phyloP scores from a whole-genome alignment of 37 sponge, comb jelly and placozoan genomes.

The Cladorhizidae sp. region DNA sequence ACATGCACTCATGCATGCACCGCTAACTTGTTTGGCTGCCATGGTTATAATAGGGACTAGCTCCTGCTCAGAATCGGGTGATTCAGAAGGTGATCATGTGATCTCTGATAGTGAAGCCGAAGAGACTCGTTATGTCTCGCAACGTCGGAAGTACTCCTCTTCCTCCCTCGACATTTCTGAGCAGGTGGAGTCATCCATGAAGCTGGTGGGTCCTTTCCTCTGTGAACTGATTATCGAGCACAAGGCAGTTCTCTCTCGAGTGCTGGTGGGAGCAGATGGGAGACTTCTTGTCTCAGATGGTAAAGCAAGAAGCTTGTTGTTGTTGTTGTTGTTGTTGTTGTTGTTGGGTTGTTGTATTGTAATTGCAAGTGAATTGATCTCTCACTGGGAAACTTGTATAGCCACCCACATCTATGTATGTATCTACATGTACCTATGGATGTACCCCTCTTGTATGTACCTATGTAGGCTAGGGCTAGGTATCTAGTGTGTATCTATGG shows the following conservation, averaged over 20 bases:
- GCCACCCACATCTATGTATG: too few species aligned
- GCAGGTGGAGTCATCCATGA: slow-evolving; percentile 52
- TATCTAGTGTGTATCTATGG: too few species aligned
- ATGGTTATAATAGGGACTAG: too few species aligned
- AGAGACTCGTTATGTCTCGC: background rate
- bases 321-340: background rate
- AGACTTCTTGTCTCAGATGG: slow-evolving; percentile 60
- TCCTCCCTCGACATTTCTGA: slow-evolving; percentile 59
- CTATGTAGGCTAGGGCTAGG: too few species aligned
- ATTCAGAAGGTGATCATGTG: background rate
- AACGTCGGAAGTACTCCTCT: background rate
- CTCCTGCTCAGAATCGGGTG: background rate
- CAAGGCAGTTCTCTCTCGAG: slow-evolving; percentile 30
- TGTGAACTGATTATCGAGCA: slow-evolving; percentile 49
- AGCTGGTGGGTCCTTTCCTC: slow-evolving; percentile 41
- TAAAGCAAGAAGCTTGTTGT: background rate
- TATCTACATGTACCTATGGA: too few species aligned
- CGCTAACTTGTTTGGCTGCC: too few species aligned
- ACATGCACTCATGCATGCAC: too few species aligned
- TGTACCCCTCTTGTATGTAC: too few species aligned
- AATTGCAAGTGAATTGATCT: too few species aligned
- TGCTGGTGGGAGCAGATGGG: slow-evolving; percentile 51
- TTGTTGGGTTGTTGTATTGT: background rate
- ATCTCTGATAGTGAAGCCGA: background rate
- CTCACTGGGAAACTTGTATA: too few species aligned